These are phyloP conservation scores for Drosophila jambulina DNA, from an alignment of 1,140 invertebrate species.

Conservation along the genomic window DNA sequence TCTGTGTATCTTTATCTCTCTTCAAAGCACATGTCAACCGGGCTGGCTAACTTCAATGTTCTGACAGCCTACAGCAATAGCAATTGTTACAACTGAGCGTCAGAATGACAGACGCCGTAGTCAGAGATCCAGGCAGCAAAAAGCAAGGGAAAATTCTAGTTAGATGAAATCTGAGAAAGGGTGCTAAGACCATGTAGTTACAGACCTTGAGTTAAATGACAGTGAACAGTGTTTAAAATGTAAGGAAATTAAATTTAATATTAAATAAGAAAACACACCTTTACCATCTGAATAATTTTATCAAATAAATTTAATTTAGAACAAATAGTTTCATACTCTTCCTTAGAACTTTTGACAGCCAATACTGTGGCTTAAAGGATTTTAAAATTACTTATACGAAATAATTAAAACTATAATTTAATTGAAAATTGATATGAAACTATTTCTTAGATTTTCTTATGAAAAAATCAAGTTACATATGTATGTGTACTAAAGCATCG, in stretches of 20 bases:
- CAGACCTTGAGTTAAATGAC: not conserved
- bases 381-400: not conserved
- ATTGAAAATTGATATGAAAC: not conserved
- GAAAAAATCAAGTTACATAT: not conserved
- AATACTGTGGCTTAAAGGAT: not conserved
- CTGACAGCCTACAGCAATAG: conserved; percentile 59
- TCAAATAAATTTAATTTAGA: not conserved
- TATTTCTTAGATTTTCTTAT: not conserved
- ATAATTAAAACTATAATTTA: not conserved
- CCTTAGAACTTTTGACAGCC: not conserved
- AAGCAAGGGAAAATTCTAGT: conserved; percentile 12
- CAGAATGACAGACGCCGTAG: conserved; percentile 42
- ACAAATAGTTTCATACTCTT: not conserved
- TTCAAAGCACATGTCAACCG: conserved; percentile 64
- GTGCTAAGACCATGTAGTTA: conserved; percentile 7
- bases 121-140: conserved; percentile 25
- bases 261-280: not conserved
- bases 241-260: not conserved
- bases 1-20: conserved; percentile 9
- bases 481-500: no score
- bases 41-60: conserved; percentile 59
- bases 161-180: conserved; percentile 5
- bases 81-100: conserved; percentile 35
- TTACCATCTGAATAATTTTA: not conserved
- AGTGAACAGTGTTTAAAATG: not conserved